Evolutionary conservation across 2,113 vertebrate species (phyloP), one percentile per base, ranked within the genome.

Genomic region (Thymallus thymallus): DNA sequence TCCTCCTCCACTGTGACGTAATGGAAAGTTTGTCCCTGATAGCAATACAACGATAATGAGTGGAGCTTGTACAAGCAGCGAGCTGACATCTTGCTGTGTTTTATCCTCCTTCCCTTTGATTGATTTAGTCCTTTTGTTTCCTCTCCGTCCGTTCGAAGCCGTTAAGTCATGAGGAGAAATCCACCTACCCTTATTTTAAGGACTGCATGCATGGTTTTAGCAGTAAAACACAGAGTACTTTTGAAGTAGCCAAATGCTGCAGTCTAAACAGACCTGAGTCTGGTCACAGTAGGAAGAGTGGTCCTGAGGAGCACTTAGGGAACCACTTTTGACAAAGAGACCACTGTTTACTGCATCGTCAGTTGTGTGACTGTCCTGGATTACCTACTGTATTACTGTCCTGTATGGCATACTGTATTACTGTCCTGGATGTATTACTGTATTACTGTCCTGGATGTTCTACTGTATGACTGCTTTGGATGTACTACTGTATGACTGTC

Each of bases 1-100:
- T 12, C 72, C 60, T 70, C 41, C 46, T 74, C 23, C 61, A 68
- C 62, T 35, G 45, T 82, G 80, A 85, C 70, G 73, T 51, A 80
- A 73, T 82, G 80, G 80, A 85, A 85, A 85, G 60, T 58, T 68
- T 14, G 9, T 6, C 16, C 51, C 13, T 60, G 48, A 79, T 30
- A 64, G 24, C n/a, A n/a, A 56, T 26, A 6, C 5, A 60, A 20
- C 51, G 20, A 20, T 60, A 60, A 51, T 51, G 5, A 51, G 48
- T 51, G 48, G 48, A 18, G 7, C 56, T 60, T 60, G 56, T 22
- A 22, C 18, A 60, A 60, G n/a, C 56, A 60, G 3, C 16, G 56
- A 60, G 6, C 56, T 5, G 48, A 5, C 48, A 51, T 51, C 48
- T 51, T 18, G 48, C 48, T 16, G 3, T 4, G 48, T 51, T 51